Base-by-base conservation (phyloP, 2,797 vertebrate genomes). In the Acomys russatus region DNA sequence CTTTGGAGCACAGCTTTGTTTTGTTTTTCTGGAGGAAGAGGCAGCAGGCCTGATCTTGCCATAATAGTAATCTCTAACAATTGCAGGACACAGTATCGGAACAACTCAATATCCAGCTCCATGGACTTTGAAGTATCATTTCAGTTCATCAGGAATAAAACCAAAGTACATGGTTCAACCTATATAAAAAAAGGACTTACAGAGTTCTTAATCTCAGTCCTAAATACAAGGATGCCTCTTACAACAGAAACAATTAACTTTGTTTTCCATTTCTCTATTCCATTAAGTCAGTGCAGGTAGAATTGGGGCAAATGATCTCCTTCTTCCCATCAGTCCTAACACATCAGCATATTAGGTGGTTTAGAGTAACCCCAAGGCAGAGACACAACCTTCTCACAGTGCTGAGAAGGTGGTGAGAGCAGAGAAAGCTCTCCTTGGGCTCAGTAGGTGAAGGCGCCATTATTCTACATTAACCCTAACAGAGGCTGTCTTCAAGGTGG, bases 11-110 rank as follows among this genome's bases (percentile, higher is more conserved):
- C 18, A 59, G 56, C 56, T 59, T 59, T 59, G 33, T 93, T 91
- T 90, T 89, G n/a, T 80, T 96, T 90, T 63, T 38, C 28, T 25
- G 54, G 28, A 44, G 23, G 44, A 74, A 85, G 49, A 70, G 86
- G 7, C 3, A 5, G 4, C 11, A 71, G 20, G 17, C 28, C 33
- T 88, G 61, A 64, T 90, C 76, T 88, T 78, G 68, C 35, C 88
- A 18, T n/a, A 64, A 64, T 0, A 49, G 18, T 38, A 11, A 18
- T 64, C 83, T 88, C 49, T 56, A 56, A 44, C 28, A 76, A 79
- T 28, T 35, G 76, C 0, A 56, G 56, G 28, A 49, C 30, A 9
- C 23, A 30, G 17, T 33, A 8, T 93, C 35, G 79, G 44, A 85
- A 78, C 22, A 76, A 61, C 4, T 90, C 44, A 56, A 6, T 12